Evolutionary conservation across 2,113 vertebrate species (phyloP), one percentile per base, ranked within the genome.

Genomic region (Fregetta grallaria): DNA sequence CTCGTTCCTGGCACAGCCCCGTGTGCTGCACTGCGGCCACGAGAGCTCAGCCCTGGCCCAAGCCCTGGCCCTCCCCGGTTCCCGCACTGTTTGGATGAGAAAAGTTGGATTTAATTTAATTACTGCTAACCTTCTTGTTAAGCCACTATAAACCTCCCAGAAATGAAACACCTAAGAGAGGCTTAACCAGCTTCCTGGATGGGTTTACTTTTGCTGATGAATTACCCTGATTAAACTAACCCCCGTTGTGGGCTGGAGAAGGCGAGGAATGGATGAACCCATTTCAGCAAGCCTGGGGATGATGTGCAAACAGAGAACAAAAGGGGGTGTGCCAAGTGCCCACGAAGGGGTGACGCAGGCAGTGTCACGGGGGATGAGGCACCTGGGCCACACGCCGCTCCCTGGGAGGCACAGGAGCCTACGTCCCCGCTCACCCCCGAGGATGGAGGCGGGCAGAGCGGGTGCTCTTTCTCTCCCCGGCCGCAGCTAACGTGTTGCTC

Each of bases 391-490:
- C 3, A 1, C 30, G 63, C 2, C 59, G 6, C 23, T 22, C 62
- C 63, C 66, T 0, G 62, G 45, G 49, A 56, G 72, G 32, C 1
- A 1, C 1, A 0, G 38, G 40, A 67, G 15, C 20, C 76, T 26
- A 20, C 0, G 0, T 9, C 11, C 7, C 36, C 2, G 0, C 12
- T 21, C 52, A 5, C 7, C 49, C 16, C 32, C 0, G 0, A 11
- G 81, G 61, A 8, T 3, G 23, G 86, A 75, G 59, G n/a, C 15
- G 38, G 56, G 67, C 68, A 58, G 55, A 36, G 56, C 1, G 4
- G 36, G n/a, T 1, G 44, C 47, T 63, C 36, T 10, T 22, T 7
- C 68, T 17, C 42, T 44, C 23, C 34, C 23, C 7, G 0, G 1
- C 63, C 10, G 1, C 68, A 47, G 49, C 71, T 70, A 22, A 88